Evolutionary conservation across 2,888 invertebrate species (phyloP).

Genomic region (Synergus laeviventris): DNA sequence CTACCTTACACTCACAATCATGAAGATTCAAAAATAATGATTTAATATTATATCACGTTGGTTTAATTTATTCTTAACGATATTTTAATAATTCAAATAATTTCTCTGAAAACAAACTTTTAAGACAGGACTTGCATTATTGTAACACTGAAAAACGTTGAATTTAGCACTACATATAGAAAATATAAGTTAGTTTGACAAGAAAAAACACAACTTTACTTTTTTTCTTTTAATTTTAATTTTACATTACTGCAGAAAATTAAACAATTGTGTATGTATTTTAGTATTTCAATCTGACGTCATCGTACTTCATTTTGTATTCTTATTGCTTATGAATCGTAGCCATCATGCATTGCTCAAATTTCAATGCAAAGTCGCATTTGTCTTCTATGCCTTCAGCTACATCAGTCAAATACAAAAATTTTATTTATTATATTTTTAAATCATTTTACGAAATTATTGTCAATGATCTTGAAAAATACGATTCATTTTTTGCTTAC

Average conservation of each 20-base stretch:
- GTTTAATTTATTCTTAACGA: not conserved
- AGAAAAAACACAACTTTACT: not conserved
- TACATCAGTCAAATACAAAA: not conserved
- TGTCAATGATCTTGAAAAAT: too few relatives aligned
- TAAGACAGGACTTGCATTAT: not conserved
- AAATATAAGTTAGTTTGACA: not conserved
- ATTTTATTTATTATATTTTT: not conserved
- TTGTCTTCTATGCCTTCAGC: slow-evolving; percentile 8
- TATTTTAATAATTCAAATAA: not conserved
- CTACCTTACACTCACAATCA: not conserved
- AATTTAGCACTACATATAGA: not conserved
- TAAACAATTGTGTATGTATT: not conserved
- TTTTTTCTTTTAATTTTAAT: not conserved
- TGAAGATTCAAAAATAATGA: not conserved
- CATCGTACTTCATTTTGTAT: not conserved
- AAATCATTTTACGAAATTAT: too few relatives aligned
- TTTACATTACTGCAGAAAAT: not conserved
- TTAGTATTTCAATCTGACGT: not conserved
- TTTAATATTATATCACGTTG: not conserved
- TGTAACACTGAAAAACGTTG: too few relatives aligned
- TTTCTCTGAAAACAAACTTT: not conserved
- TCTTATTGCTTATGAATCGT: not conserved
- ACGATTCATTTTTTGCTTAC: not conserved
- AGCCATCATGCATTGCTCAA: not conserved
- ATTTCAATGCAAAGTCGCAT: slow-evolving; percentile 5